phyloP scores from a whole-genome alignment of 2,797 vertebrate species.

The Tarsius wallacei region DNA sequence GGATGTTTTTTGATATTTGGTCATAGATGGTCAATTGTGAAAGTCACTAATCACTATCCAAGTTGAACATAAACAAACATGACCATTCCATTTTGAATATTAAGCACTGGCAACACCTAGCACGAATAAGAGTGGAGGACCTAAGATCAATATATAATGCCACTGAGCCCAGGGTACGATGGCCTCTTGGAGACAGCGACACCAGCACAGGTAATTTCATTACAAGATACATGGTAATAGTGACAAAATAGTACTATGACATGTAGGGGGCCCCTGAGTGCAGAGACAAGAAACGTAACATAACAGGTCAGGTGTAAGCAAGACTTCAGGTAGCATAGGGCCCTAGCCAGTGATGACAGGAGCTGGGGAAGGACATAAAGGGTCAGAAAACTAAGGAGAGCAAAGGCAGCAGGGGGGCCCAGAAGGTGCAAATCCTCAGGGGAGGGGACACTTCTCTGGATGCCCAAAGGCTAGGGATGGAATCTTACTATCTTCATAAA shows the following conservation, averaged over 20 bases:
- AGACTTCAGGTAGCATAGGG: not conserved
- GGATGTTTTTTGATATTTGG: not conserved
- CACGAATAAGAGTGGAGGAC: not conserved
- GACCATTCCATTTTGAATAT: conserved; percentile 5
- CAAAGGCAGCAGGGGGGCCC: not conserved
- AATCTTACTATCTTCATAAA: not conserved
- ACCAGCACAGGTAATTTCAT: not conserved
- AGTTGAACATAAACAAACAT: not conserved
- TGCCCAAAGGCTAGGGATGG: not conserved
- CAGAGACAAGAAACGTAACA: not conserved
- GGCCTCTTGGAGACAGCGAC: not conserved
- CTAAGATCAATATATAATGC: not conserved
- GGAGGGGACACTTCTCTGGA: not conserved
- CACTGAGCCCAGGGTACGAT: not conserved
- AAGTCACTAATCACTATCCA: not conserved
- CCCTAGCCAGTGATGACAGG: not conserved
- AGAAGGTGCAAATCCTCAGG: not conserved
- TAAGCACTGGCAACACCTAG: not conserved
- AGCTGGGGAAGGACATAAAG: not conserved
- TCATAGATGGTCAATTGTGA: not conserved
- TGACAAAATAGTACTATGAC: not conserved
- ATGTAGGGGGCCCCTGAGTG: not conserved
- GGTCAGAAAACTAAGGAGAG: not conserved
- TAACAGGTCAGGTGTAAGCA: not conserved
- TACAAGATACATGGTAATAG: not conserved